Evolutionary conservation across 2,113 vertebrate genomes (phyloP), one percentile per base, ranked within the genome.

Genomic region (Aphelocoma coerulescens): DNA sequence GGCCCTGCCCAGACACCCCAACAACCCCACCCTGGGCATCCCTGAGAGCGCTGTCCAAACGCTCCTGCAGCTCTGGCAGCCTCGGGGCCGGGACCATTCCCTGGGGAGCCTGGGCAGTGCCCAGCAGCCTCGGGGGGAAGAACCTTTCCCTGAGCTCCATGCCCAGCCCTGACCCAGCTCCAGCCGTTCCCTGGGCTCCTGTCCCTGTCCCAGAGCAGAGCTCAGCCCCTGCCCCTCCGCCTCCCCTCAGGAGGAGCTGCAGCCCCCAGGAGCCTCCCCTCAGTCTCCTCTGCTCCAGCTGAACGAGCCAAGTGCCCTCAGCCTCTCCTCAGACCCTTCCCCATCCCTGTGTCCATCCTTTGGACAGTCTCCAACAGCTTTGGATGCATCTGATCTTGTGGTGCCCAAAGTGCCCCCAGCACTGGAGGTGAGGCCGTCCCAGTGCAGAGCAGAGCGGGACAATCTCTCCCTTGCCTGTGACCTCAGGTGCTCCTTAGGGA

Each of bases 271-370:
- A 41, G 39, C 39, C 39, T 41, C 39, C 39, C 39, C 39, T 41
- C 39, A 41, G 39, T 41, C 39, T 41, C 39, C 39, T 41, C 39
- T 41, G 39, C 39, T 41, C 11, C 19, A 51, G 83, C 71, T 76
- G 62, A 43, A 62, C 0, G 1, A 54, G 32, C 37, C 48, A 16
- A 72, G 57, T 26, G 57, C 80, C 57, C 80, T 52, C 32, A 72
- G 46, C 37, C 1, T 1, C 55, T 71, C 46, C 67, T 61, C 20
- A 59, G 55, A 7, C 1, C 49, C 30, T 30, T 26, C 39, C 39
- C 33, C 59, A 49, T 1, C 52, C 2, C 44, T 0, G 0, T 67
- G 62, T 22, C 44, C 32, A 2, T 76, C 62, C 49, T 74, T 1
- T 55, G 68, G 51, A 13, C 19, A 30, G 43, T 49, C n/a, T 15